Evolutionary conservation across 2,888 invertebrate genomes (phyloP), one percentile per base, ranked within the genome.

Genomic region (Halictus quadricinctus): DNA sequence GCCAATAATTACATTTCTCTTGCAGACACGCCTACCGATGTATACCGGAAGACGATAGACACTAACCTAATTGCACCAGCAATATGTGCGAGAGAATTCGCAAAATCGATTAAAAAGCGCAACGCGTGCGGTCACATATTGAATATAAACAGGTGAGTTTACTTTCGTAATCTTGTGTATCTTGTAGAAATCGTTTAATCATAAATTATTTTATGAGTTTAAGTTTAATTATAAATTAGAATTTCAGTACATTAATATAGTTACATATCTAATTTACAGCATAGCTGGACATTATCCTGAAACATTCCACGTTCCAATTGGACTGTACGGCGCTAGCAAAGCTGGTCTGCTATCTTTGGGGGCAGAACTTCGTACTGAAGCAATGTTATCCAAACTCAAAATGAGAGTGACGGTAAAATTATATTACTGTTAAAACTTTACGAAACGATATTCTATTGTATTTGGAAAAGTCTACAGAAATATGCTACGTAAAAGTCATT

Each of bases 21-120:
- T 69, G 18, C 54, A 89, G 89, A 87, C 2, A 21, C 72, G 21
- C 12, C 72, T 0, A 93, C 95, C 5, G 94, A 94, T 76, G 93
- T 94, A 43, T 95, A 94, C 85, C 93, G 92, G 6, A 87, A 89
- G 18, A 93, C 95, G 88, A 76, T 95, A 82, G 95, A 95, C 25
- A 94, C 95, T 12, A 97, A 97, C 93, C 95, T 96, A 0, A 92
- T 96, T 54, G 96, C 95, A 0, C 93, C 96, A 1, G 95, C 96
- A 58, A 94, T 96, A 25, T 96, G 96, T 86, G 94, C 96, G 3
- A 95, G 96, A 69, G 96, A 96, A 92, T 95, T 96, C 0, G 91
- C 96, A 0, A 95, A 95, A 81, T 94, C 95, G 0, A 96, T 97
- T 96, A 94, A 94, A 48, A 95, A 95, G 50, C 93, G 95, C 60